Base-by-base conservation (phyloP, 2,888 invertebrate species). In the Orthonychiurus folsomi region DNA sequence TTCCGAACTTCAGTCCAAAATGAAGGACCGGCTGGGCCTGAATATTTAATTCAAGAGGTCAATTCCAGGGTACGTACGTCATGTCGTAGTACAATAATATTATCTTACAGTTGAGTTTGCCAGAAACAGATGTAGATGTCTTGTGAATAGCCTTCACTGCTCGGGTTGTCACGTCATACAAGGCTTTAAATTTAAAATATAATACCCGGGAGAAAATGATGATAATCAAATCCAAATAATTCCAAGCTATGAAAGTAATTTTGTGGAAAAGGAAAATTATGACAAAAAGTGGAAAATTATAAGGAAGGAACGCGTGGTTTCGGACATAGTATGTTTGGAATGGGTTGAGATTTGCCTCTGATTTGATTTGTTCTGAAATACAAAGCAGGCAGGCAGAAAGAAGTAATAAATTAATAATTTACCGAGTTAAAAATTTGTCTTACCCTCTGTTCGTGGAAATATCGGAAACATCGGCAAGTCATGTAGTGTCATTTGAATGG, bases 151-250 rank as follows among this genome's bases (percentile, higher is more conserved):
- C n/a, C n/a, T n/a, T n/a, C n/a, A n/a, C n/a, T n/a, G n/a, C 15
- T 23, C 3, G 20, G 15, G 15, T 9, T 12, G 24, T 28, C 5
- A 20, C 20, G 3, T 53, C 21, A 21, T 23, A 54, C 27, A 68
- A 50, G 53, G 54, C 62, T 61, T 68, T 64, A 25, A 70, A 70
- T 56, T 68, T 68, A 58, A 57, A 63, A 37, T 70, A 70, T 52
- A 70, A 48, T 12, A 66, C 63, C 23, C 66, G 28, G 9, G 70
- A 66, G 20, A 64, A 56, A 9, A 62, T 37, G 3, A 70, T 64
- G 23, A 68, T 66, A 18, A 66, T 37, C 12, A 67, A 37, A 25
- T 70, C 70, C 0, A 61, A 61, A 60, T 52, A 70, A 37, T 64
- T 64, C 63, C 59, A 67, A 1, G 65, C 61, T 47, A 60, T 54